Conservation (phyloP, 2,113 vertebrate species). For the Mesembrinibis cayennensis region DNA sequence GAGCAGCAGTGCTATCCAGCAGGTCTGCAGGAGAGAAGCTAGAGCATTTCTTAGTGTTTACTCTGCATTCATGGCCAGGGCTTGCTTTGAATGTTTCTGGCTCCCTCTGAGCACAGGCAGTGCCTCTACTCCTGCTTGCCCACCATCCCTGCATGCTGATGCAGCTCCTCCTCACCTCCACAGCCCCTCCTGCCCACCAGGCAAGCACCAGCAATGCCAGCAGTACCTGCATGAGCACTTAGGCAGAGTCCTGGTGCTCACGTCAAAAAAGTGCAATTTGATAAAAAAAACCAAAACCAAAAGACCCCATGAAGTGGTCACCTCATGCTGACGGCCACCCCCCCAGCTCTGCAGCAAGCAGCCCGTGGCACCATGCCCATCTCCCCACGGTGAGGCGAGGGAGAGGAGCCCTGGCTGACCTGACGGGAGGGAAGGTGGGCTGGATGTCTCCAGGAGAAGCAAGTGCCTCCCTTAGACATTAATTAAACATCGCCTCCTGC, state of each 20-base stretch:
- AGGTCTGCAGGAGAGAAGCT: neutral
- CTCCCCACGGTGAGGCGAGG: neutral
- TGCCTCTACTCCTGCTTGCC: neutral
- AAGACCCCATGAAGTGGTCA: neutral
- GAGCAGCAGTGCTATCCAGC: neutral
- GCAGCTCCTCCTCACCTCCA: neutral
- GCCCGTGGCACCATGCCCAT: accelerated
- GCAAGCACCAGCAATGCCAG: neutral
- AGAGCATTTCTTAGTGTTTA: neutral
- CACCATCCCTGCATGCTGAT: neutral
- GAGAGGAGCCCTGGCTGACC: neutral
- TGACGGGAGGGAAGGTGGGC: neutral
- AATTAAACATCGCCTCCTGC: neutral
- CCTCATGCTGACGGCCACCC: neutral
- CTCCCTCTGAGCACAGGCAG: neutral
- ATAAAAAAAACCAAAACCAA: neutral
- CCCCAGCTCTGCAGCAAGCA: neutral
- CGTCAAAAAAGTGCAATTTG: neutral
- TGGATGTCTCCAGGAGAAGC: neutral
- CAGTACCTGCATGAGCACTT: neutral
- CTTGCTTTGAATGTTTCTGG: neutral
- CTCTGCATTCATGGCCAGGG: neutral
- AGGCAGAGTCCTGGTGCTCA: neutral
- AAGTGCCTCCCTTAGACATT: neutral
- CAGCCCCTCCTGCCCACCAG: neutral